Base-by-base conservation (phyloP, 2,888 invertebrate genomes). In the Synanthedon andrenaeformis region DNA sequence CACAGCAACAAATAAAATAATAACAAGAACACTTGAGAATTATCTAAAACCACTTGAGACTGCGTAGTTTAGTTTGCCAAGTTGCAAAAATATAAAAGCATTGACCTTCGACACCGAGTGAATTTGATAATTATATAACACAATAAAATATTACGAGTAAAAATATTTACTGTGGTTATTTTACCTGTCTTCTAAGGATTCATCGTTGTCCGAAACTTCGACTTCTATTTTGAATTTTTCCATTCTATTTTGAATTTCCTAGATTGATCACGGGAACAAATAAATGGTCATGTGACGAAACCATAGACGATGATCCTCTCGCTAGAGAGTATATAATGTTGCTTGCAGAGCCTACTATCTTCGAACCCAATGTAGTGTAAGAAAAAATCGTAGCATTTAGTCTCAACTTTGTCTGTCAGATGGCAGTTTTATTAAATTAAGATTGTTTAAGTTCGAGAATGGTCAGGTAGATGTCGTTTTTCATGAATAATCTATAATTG, bases 191-290 rank as follows among this genome's bases (percentile, higher is more conserved):
- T 90, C 90, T 64, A 91, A 81, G 56, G 90, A 89, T 76, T 83
- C 82, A 71, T 91, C 90, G 70, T 90, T 80, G 66, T 90, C 82
- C 76, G 90, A 91, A 86, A 89, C 80, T 74, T 91, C 90, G 85
- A 90, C 88, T 75, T 78, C 72, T 59, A 82, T 78, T 83, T 86
- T 82, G 60, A 54, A 77, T 85, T 86, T 85, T 82, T 79, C 80
- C 76, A 76, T 76, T 87, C 86, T 89, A 89, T 89, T 90, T 90
- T 90, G 90, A 89, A 90, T 90, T 90, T 89, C 82, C 87, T 85
- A 88, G 81, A 89, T 89, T 90, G 91, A 90, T 91, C 91, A 91
- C 91, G 91, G 91, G 91, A 89, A 90, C 91, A 91, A 91, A 80
- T 88, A 89, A 82, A 88, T 82, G 91, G 91, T 91, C 91, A 92